Evolutionary conservation across 2,797 vertebrate genomes (phyloP), one percentile per base, ranked within the genome.

Genomic region (Huso huso): DNA sequence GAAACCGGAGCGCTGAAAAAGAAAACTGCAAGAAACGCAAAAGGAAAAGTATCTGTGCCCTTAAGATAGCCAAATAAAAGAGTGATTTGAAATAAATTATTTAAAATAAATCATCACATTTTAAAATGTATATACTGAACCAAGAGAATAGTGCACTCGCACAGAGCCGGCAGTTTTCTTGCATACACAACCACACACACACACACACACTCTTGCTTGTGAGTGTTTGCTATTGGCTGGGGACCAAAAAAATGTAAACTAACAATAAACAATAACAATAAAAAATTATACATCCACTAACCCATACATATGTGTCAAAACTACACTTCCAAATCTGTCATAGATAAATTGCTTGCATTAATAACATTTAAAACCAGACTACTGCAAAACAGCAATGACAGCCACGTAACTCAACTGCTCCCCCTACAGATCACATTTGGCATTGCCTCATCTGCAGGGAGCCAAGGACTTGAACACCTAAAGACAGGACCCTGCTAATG

Each of bases 351-450:
- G 49, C 15, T 64, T 62, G 13, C 60, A 63, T 71, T 71, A 61
- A 51, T 67, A 58, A 63, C 60, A 63, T 64, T 49, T 62, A 6
- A 3, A 9, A n/a, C 64, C 51, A 23, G 13, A 62, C 15, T 10
- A 51, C 69, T 66, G 13, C 67, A 67, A 67, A 70, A 51, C 51
- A 51, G 61, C 51, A 58, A 55, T 67, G 60, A 67, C 59, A 7
- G 65, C 57, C 48, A 64, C 57, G 62, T 67, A 57, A 50, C 57
- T 67, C 23, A 15, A 6, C 55, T 37, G 51, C 11, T 13, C 53
- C 49, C 49, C 55, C 50, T 53, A 13, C 15, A 55, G 12, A 48
- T 53, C 23, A 37, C 23, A 37, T 37, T 37, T 37, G 23, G 4
- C 23, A 3, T 37, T 37, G 23, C 23, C 23, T 37, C 23, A 48